Conservation (phyloP, 1,140 invertebrate species). For the Bacillus rossius region DNA sequence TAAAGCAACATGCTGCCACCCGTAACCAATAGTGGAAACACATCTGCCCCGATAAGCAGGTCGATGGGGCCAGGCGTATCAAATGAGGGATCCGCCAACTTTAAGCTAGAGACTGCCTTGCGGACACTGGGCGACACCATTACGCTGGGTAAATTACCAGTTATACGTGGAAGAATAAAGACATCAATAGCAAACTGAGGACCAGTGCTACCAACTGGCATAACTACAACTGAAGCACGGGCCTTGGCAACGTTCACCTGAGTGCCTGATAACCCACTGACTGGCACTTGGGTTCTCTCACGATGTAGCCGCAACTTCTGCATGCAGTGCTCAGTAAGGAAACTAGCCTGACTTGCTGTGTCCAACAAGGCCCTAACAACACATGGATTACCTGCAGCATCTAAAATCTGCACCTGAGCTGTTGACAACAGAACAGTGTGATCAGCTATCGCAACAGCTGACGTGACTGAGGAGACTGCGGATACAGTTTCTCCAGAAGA, state of each 20-base stretch:
- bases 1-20: too few relatives aligned
- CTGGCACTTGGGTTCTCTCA: too few relatives aligned
- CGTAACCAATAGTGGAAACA: constrained; percentile 23
- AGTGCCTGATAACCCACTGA: too few relatives aligned
- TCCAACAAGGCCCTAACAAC: too few relatives aligned
- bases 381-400: too few relatives aligned
- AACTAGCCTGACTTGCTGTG: too few relatives aligned
- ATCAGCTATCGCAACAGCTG: too few relatives aligned
- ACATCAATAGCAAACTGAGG: not conserved
- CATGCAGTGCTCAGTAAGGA: too few relatives aligned
- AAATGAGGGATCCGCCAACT: not conserved
- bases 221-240: constrained; percentile 21
- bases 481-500: too few relatives aligned
- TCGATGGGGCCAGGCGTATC: too few relatives aligned
- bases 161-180: not conserved
- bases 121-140: not conserved
- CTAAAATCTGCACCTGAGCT: constrained; percentile 17
- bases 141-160: not conserved
- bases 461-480: too few relatives aligned
- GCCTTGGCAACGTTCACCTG: not conserved
- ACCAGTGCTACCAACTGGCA: constrained; percentile 12
- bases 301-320: too few relatives aligned
- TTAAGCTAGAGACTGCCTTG: not conserved
- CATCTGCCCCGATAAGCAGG: not conserved
- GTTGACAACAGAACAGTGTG: constrained; percentile 7